Percentiles rank a stretch among this genome's conserved stretches.
phyloP scores from a whole-genome alignment of 2,113 vertebrate genomes.

The Peromyscus polionotus region DNA sequence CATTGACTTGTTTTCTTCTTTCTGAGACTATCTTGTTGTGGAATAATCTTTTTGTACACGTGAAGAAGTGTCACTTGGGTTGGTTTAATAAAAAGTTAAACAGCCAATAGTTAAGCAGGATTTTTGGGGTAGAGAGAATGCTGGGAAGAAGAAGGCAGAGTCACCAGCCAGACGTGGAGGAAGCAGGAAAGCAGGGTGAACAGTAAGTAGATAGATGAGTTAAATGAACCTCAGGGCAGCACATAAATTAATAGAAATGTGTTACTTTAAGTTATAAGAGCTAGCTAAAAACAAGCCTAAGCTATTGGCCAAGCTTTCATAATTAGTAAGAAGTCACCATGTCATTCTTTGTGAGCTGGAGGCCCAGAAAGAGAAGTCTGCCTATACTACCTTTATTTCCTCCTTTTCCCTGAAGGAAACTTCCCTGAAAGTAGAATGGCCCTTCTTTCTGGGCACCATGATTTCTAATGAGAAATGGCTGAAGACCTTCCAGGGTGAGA shows the following conservation, averaged over 20 bases:
- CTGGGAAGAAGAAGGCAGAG: background rate
- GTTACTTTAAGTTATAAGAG: background rate
- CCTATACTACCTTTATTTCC: slow-evolving; percentile 35
- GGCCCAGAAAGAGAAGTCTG: background rate
- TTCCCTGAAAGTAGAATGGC: background rate
- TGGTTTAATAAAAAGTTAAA: background rate
- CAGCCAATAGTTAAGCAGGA: background rate
- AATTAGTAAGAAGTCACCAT: background rate
- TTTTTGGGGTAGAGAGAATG: background rate
- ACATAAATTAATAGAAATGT: background rate
- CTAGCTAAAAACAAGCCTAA: background rate
- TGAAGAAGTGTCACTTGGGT: background rate
- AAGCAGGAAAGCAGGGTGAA: background rate
- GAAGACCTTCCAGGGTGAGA: background rate
- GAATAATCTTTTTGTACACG: background rate
- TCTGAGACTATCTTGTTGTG: background rate
- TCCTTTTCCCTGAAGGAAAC: slow-evolving; percentile 27
- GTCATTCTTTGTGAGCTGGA: background rate
- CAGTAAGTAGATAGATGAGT: background rate
- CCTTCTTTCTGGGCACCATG: background rate
- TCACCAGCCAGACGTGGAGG: background rate
- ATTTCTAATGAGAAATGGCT: background rate
- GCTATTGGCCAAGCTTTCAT: background rate
- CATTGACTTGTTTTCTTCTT: slow-evolving; percentile 3
- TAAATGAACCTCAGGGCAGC: background rate